Evolutionary conservation across 1,140 invertebrate genomes (phyloP).

Genomic region (Cydia fagiglandana): DNA sequence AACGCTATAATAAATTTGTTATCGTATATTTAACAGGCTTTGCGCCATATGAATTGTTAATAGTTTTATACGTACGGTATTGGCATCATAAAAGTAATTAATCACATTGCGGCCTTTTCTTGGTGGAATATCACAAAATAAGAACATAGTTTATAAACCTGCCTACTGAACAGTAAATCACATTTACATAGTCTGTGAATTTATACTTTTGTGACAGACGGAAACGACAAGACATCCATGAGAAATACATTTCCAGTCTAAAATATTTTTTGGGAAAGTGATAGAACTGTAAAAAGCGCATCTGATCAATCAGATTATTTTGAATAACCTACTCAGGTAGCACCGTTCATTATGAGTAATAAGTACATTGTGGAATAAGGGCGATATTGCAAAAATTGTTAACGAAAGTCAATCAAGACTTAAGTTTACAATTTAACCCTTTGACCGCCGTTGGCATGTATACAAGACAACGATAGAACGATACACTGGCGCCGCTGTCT

Average conservation of each 20-base stretch:
- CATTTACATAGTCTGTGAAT: not conserved
- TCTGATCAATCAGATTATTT: slow-evolving; percentile 11
- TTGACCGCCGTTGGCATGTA: no score
- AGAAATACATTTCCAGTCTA: not conserved
- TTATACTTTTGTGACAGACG: not conserved
- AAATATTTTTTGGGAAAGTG: not conserved
- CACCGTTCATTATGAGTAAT: slow-evolving; percentile 5
- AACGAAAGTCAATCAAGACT: no score
- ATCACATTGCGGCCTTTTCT: not conserved
- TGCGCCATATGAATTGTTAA: not conserved
- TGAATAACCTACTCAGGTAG: slow-evolving; percentile 13
- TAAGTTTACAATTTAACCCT: no score
- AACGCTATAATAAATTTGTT: not conserved
- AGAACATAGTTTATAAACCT: not conserved
- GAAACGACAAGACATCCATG: not conserved
- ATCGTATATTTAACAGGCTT: no score
- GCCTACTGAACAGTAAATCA: not conserved
- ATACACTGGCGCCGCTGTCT: no score
- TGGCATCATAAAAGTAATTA: not conserved
- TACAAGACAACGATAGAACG: no score
- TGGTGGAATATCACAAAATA: not conserved
- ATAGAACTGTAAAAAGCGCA: not conserved
- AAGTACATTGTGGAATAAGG: no score
- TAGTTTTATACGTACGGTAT: not conserved
- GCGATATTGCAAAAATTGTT: no score